Conservation (phyloP, 1,140 invertebrate species). For the Philopotamus ludificatus region DNA sequence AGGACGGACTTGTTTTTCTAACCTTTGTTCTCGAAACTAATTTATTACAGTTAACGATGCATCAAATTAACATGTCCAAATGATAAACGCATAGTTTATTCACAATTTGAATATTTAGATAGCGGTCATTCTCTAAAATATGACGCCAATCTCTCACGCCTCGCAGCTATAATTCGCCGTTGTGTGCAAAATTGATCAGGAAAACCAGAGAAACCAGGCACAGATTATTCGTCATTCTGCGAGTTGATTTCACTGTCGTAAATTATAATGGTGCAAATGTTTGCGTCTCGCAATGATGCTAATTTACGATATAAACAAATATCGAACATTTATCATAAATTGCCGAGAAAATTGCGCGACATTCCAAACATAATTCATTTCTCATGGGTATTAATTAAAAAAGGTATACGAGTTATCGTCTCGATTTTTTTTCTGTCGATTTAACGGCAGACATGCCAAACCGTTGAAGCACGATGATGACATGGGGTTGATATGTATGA, state of each 20-base stretch:
- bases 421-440: too few species aligned
- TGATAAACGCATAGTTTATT: too few species aligned
- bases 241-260: neutral
- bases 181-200: neutral
- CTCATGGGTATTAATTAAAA: neutral
- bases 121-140: too few species aligned
- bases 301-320: neutral
- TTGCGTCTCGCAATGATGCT: neutral
- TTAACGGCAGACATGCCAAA: too few species aligned
- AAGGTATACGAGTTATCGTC: neutral
- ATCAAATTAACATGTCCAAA: too few species aligned
- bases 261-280: neutral
- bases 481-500: neutral
- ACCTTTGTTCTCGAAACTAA: too few species aligned
- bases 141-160: too few species aligned
- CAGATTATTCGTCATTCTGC: neutral
- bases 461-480: neutral
- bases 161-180: neutral
- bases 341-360: too few species aligned
- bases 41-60: too few species aligned
- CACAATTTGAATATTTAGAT: too few species aligned
- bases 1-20: too few species aligned
- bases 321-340: neutral
- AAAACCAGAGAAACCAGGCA: neutral
- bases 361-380: neutral